Base-by-base conservation (phyloP, 1,140 invertebrate species). In the Drosophila lacteicornis region DNA sequence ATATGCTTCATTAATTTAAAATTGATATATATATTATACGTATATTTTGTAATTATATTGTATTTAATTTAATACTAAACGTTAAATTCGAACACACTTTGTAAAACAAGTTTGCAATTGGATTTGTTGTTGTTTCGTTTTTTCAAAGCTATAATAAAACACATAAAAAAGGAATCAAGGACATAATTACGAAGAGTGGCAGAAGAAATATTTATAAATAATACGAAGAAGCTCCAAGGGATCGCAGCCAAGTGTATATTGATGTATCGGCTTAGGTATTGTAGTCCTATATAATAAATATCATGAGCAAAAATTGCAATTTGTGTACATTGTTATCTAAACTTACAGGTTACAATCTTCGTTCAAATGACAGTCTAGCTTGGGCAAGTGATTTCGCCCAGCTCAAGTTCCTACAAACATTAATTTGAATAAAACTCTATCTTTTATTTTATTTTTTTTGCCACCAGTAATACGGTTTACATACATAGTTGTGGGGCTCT, bases 71-170 rank as follows among this genome's bases (percentile, higher is more conserved):
- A 88, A 84, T 84, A 90, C 85, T 90, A 90, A 90, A 84, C 79
- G 77, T 90, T 90, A 90, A 90, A 90, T 90, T 90, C 85, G 85
- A 85, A 86, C 82, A 86, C 82, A 86, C 82, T 86, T 86, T 86
- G 67, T 75, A 86, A 84, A 90, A 76, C 60, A 90, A 82, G 63
- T 80, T 78, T 49, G 25, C 42, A 66, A 51, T 70, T 73, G 47
- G 53, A 60, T 86, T 68, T 63, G 27, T 40, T 76, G 57, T 59
- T 55, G 43, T 71, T 65, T 55, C 57, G 27, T 49, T 61, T 53
- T 79, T 55, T 79, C 51, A 50, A 70, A 70, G 53, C 49, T 22
- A 40, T 38, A 71, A 49, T 69, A 79, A 78, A 87, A 74, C 69
- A 73, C 81, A 79, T 65, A 56, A 46, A 27, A 46, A 73, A 80